Base-by-base conservation (phyloP, 2,113 vertebrate genomes). In the Gavia stellata region DNA sequence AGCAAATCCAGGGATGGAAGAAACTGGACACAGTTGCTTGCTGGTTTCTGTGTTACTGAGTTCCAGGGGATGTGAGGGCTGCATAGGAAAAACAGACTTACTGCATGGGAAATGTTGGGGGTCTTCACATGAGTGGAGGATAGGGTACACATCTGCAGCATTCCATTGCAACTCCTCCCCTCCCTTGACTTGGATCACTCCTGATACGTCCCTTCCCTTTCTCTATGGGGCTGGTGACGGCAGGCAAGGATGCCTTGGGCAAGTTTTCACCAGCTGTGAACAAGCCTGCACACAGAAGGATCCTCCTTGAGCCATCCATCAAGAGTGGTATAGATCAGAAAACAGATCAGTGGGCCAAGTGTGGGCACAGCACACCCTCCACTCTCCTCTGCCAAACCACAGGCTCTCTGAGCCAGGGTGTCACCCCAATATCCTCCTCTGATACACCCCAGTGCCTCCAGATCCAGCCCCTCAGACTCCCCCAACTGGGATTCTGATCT, bases 101-200 rank as follows among this genome's bases (percentile, higher is more conserved):
- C 31, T 73, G n/a, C 29, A 28, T 0, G 2, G 25, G 16, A 70
- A 65, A 65, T 9, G 10, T 0, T 72, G 25, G 16, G 36, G 10
- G 15, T 94, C 3, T 59, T 84, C 84, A 49, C 24, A 19, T 13
- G 23, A 21, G 21, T 14, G 47, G 45, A 52, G 34, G 34, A 53
- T 16, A 47, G n/a, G 28, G 15, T 59, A 26, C n/a, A 92, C n/a
- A 42, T 75, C 56, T 81, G 23, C 18, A 87, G 29, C 52, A 65
- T 31, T 58, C 23, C 56, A 20, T 52, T 45, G 42, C 38, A 66
- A 9, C 25, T 63, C 36, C 74, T 93, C 5, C 3, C 9, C 34
- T 40, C 28, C 17, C 36, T 31, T 13, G 17, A 38, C 68, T 47
- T 81, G 56, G 34, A 66, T 63, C 2, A 4, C 31, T 83, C 33